These are phyloP conservation scores for Acholoe squamosa DNA, from an alignment of 2,888 invertebrate genomes.

Conservation along the genomic window DNA sequence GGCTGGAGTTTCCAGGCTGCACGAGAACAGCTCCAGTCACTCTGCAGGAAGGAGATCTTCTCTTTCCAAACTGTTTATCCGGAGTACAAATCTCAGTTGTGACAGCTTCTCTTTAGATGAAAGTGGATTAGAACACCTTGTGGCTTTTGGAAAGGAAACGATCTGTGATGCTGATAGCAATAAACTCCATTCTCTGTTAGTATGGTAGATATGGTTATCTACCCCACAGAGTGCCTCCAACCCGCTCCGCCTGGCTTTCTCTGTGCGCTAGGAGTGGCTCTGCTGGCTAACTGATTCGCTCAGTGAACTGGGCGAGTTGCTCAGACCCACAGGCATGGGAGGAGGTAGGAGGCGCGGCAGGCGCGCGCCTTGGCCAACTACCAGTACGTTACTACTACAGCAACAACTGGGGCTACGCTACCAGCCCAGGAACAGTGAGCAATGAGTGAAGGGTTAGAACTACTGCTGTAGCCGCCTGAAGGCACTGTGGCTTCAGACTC, in stretches of 20 bases:
- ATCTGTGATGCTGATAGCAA: too few species aligned
- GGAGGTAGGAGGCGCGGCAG: background rate
- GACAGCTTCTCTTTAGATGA: too few species aligned
- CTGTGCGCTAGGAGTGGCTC: background rate
- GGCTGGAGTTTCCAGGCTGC: too few species aligned
- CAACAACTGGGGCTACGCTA: background rate
- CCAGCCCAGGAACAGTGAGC: background rate
- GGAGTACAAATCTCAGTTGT: too few species aligned
- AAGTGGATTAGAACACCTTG: too few species aligned
- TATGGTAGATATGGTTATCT: background rate
- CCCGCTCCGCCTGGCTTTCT: background rate
- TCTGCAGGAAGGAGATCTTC: too few species aligned
- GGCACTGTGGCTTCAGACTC: too few species aligned
- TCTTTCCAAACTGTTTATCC: too few species aligned
- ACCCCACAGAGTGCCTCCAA: background rate
- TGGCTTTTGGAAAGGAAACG: too few species aligned
- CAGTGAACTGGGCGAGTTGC: background rate
- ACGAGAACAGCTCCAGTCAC: too few species aligned
- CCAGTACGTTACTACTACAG: constrained; percentile 3
- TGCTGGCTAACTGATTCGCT: background rate
- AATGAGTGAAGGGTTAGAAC: constrained; percentile 11
- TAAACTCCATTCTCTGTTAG: too few species aligned
- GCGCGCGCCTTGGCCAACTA: background rate
- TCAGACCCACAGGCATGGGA: background rate
- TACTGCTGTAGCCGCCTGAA: background rate